Conservation (phyloP, 2,113 vertebrate species). For the Neogobius melanostomus region DNA sequence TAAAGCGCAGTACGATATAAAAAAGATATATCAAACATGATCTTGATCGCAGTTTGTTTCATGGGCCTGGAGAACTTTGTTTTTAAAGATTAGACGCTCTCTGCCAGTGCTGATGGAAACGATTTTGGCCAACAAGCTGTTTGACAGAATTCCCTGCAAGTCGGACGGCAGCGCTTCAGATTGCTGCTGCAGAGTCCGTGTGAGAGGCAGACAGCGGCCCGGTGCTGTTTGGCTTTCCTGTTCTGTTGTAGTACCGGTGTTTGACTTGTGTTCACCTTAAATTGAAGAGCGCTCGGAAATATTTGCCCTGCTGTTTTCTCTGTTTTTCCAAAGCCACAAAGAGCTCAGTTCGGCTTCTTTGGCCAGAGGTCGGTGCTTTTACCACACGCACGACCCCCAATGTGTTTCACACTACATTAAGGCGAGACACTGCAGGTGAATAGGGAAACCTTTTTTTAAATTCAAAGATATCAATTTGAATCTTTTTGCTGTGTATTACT, state of each 20-base stretch:
- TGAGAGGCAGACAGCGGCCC: neutral
- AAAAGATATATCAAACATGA: too few relatives aligned
- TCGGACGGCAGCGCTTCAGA: conserved; percentile 27
- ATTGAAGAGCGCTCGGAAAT: conserved; percentile 31
- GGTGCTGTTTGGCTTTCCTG: conserved; percentile 18
- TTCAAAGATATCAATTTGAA: too few relatives aligned
- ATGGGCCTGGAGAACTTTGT: neutral
- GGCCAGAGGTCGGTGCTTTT: conserved; percentile 17
- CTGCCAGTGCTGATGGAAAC: conserved; percentile 28
- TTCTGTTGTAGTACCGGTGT: conserved; percentile 15
- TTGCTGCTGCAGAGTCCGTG: conserved; percentile 28
- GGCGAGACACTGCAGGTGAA: too few relatives aligned
- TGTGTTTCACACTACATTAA: neutral
- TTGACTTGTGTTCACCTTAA: conserved; percentile 3
- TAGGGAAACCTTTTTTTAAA: too few relatives aligned
- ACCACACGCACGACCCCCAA: neutral
- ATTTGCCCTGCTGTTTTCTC: conserved; percentile 16
- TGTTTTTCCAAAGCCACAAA: conserved; percentile 19
- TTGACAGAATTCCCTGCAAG: conserved; percentile 45
- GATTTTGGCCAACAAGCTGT: conserved; percentile 53
- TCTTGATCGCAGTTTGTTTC: neutral
- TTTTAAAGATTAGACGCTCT: conserved; percentile 14
- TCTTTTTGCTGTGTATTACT: too few relatives aligned
- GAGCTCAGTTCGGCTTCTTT: conserved; percentile 1
- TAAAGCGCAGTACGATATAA: too few relatives aligned